Evolutionary conservation across 2,797 vertebrate species (phyloP), one percentile per base, ranked within the genome.

Genomic region (Myoxocephalus aenaeus): DNA sequence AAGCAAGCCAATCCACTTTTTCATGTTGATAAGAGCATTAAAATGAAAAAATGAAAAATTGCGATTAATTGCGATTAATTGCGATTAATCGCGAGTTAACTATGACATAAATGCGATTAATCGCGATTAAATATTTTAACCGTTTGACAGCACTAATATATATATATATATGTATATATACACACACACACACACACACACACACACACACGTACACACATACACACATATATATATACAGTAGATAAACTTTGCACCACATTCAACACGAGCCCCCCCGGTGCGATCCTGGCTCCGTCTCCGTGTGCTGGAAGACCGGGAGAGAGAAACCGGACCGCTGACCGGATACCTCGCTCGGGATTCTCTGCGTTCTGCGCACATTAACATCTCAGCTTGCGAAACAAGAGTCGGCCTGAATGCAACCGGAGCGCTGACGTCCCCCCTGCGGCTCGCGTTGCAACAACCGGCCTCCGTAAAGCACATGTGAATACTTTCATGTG

Each of bases 341-440:
- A 66, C 56, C 17, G 0, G 1, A 77, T 54, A 59, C 50, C 46
- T 61, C 57, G 15, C 58, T 67, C 61, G 22, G 56, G 62, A 73
- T 77, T 73, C 73, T 77, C 69, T 20, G 51, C 66, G 14, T 27
- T 72, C 72, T 70, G 65, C 25, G 13, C 70, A 77, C 65, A 58
- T 79, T 75, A 70, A 65, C 79, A 34, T 82, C 66, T 75, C 82
- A 51, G 48, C 36, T 72, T 77, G 57, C 70, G 25, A 73, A 40
- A 59, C n/a, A 14, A 14, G 11, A 32, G 32, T 65, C 36, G 20
- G 40, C 18, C 61, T 62, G 67, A 71, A 27, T 27, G 82, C 53
- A 83, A 79, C 65, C 48, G 4, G 69, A 86, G 34, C 27, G 27
- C 65, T 44, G 51, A 83, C 6, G 13, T 81, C 66, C 71, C 44